These are phyloP conservation scores for Alcedo atthis DNA, from an alignment of 2,797 vertebrate genomes.

Conservation along the genomic window DNA sequence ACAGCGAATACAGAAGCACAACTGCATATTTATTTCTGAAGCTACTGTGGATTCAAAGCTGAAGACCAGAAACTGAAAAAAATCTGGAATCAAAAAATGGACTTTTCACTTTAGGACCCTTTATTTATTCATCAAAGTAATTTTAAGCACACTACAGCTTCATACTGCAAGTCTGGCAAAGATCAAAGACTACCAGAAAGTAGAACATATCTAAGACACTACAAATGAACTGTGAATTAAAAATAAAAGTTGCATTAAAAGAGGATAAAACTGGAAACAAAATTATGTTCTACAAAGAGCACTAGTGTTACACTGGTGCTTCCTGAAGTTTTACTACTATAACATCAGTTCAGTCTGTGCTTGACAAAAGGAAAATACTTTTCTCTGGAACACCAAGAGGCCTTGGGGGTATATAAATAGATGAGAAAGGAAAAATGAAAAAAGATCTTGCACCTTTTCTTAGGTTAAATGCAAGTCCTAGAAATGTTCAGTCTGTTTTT, in stretches of 20 bases:
- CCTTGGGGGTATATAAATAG: rapidly evolving
- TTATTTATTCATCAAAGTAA: slow-evolving; percentile 1
- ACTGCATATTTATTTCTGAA: neutral
- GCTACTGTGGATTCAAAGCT: neutral
- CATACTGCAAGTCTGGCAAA: neutral
- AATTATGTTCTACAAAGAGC: neutral
- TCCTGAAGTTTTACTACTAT: neutral
- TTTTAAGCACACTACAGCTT: neutral
- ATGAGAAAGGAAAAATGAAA: neutral
- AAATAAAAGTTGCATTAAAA: neutral
- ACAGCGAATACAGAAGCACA: neutral
- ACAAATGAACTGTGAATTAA: neutral
- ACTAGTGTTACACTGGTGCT: neutral
- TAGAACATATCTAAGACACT: neutral
- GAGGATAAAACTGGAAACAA: neutral
- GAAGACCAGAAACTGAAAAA: neutral
- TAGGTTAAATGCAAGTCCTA: neutral
- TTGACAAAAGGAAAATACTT: neutral
- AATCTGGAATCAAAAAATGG: neutral
- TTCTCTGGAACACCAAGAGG: neutral
- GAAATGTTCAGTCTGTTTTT: neutral
- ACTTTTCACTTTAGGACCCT: neutral
- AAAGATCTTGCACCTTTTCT: neutral
- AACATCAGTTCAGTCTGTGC: neutral
- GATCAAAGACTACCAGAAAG: neutral